These are phyloP conservation scores for Fistularia tabacaria DNA, from an alignment of 2,797 vertebrate genomes.

Conservation along the genomic window DNA sequence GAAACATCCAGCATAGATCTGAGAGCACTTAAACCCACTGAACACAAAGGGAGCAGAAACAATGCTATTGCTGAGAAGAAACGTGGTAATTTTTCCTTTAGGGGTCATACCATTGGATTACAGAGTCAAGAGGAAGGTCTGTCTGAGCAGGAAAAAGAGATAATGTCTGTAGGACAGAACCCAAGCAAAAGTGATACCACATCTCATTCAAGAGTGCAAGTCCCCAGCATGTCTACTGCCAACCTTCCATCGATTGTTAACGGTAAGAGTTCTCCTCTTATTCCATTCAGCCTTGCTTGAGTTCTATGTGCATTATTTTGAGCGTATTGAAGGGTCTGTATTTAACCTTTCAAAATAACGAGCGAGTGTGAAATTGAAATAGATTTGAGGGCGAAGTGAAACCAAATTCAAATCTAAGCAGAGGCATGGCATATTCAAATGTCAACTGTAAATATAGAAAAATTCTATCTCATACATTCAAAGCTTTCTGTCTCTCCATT, in stretches of 20 bases:
- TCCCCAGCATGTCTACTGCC: slow-evolving; percentile 22
- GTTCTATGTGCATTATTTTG: slow-evolving; percentile 1
- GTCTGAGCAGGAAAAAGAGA: slow-evolving; percentile 72
- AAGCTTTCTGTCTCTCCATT: slow-evolving; percentile 18
- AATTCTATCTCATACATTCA: slow-evolving; percentile 31
- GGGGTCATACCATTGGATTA: slow-evolving; percentile 25
- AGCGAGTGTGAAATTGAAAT: slow-evolving; percentile 10
- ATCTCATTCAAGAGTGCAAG: slow-evolving; percentile 29
- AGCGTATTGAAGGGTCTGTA: neutral
- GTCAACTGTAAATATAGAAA: slow-evolving; percentile 4
- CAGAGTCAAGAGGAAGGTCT: slow-evolving; percentile 59
- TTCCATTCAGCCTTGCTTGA: neutral
- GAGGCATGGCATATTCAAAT: too few species aligned
- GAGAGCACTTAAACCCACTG: slow-evolving; percentile 37
- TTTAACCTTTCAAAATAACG: slow-evolving; percentile 11
- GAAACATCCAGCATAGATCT: slow-evolving; percentile 41
- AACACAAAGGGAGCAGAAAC: slow-evolving; percentile 57
- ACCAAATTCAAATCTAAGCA: too few species aligned
- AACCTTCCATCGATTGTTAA: slow-evolving; percentile 26
- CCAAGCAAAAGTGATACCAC: slow-evolving; percentile 23
- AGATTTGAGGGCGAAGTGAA: neutral
- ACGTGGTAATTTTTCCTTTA: slow-evolving; percentile 30
- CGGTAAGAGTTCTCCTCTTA: slow-evolving; percentile 45
- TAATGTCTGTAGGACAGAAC: slow-evolving; percentile 40
- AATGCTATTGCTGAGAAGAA: slow-evolving; percentile 69